Conservation (phyloP, 2,888 invertebrate genomes). For the Volucella bombylans region DNA sequence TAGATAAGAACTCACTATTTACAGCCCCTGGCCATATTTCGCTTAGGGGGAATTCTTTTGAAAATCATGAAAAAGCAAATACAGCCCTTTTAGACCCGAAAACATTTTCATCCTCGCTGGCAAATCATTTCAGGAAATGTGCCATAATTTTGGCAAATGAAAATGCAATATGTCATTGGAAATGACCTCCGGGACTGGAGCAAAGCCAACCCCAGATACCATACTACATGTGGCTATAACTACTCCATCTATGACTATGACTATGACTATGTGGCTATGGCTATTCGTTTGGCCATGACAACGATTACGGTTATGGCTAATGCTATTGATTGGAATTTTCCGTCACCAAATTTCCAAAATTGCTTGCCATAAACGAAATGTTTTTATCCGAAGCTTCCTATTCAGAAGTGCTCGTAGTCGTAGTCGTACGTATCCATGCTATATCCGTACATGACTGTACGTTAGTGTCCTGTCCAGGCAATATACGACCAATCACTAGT, state of each 20-base stretch:
- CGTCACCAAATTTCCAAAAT: conserved; percentile 52
- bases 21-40: too few relatives aligned
- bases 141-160: conserved; percentile 12
- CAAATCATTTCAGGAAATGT: background rate
- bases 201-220: background rate
- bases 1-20: too few relatives aligned
- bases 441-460: too few relatives aligned
- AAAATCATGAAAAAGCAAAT: too few relatives aligned
- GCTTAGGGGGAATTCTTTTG: too few relatives aligned
- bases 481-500: too few relatives aligned
- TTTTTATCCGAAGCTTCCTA: conserved; percentile 30
- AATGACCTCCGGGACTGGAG: conserved; percentile 87
- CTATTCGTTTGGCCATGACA: background rate
- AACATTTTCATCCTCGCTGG: too few relatives aligned
- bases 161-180: conserved; percentile 86
- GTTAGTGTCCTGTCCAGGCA: too few relatives aligned
- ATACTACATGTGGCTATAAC: too few relatives aligned
- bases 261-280: background rate
- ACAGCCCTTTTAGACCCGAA: too few relatives aligned
- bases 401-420: background rate
- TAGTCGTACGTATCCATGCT: background rate
- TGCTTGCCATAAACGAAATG: conserved; percentile 45
- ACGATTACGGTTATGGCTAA: background rate
- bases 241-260: too few relatives aligned
- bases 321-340: conserved; percentile 60